These are phyloP conservation scores for Ellobius talpinus DNA, from an alignment of 2,113 vertebrate genomes.

Conservation along the genomic window DNA sequence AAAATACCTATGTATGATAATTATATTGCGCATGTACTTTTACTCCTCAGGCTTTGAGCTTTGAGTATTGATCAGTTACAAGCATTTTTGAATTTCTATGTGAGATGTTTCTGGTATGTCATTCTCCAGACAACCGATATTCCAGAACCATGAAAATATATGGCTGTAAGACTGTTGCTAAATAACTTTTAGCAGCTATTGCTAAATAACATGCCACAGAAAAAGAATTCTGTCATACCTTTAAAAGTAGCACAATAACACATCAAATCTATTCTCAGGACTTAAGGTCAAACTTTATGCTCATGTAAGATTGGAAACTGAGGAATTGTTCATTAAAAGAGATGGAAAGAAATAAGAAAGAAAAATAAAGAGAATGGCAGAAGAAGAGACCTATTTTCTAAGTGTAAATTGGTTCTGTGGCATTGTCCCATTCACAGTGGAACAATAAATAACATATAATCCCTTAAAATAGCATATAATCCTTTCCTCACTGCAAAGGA, in stretches of 20 bases:
- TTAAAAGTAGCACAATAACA: constrained; percentile 3
- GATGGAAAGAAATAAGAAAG: neutral
- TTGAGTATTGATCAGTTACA: constrained; percentile 10
- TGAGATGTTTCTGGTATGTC: neutral
- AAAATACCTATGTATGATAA: neutral
- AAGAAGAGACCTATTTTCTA: neutral
- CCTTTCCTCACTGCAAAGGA: neutral
- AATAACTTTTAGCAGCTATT: neutral
- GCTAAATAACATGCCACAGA: neutral
- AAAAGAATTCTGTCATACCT: neutral
- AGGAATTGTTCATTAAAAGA: neutral
- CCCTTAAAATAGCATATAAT: neutral
- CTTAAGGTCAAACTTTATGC: neutral
- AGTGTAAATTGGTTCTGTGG: neutral
- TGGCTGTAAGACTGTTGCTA: neutral
- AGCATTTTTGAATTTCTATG: neutral
- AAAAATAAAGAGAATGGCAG: neutral
- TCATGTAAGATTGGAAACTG: constrained; percentile 9
- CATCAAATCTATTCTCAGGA: neutral
- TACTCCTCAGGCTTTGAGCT: neutral
- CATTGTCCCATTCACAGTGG: neutral
- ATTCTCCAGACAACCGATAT: neutral
- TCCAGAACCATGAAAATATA: neutral
- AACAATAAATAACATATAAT: neutral
- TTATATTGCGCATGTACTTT: neutral